phyloP scores from a whole-genome alignment of 2,113 vertebrate genomes.

The Shinisaurus crocodilurus region DNA sequence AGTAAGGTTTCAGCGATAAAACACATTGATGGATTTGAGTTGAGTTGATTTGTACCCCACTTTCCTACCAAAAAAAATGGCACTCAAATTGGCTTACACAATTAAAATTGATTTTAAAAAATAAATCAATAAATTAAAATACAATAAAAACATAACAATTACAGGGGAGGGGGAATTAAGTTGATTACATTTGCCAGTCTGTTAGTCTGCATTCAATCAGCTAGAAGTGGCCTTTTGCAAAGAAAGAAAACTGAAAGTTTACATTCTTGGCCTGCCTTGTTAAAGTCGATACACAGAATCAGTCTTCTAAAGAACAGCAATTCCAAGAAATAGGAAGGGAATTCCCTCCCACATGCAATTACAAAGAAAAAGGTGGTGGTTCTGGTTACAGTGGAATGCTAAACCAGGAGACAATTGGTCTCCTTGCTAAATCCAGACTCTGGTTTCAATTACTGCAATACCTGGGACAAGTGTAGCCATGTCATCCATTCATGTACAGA shows the following conservation, averaged over 20 bases:
- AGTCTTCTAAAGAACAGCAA: slow-evolving; percentile 20
- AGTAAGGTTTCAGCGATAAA: not conserved
- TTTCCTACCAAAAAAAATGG: no score
- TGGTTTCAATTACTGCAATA: slow-evolving; percentile 9
- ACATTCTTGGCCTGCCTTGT: not conserved
- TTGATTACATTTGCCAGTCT: not conserved
- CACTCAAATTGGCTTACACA: no score
- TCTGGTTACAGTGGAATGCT: slow-evolving; percentile 11
- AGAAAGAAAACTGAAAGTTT: not conserved
- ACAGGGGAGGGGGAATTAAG: no score
- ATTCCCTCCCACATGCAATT: not conserved
- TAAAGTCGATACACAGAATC: not conserved
- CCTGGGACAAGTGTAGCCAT: not conserved
- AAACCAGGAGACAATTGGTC: slow-evolving; percentile 14
- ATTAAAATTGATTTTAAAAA: no score
- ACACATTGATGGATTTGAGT: not conserved
- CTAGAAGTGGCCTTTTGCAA: not conserved
- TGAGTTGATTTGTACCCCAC: no score
- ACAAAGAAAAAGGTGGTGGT: not conserved
- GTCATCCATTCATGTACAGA: not conserved
- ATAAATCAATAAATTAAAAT: no score
- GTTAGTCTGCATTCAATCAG: not conserved
- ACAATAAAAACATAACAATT: no score
- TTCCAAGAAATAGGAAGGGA: slow-evolving; percentile 37
- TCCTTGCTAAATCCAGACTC: slow-evolving; percentile 20